phyloP scores from a whole-genome alignment of 2,888 invertebrate species.

The Rhagium mordax region DNA sequence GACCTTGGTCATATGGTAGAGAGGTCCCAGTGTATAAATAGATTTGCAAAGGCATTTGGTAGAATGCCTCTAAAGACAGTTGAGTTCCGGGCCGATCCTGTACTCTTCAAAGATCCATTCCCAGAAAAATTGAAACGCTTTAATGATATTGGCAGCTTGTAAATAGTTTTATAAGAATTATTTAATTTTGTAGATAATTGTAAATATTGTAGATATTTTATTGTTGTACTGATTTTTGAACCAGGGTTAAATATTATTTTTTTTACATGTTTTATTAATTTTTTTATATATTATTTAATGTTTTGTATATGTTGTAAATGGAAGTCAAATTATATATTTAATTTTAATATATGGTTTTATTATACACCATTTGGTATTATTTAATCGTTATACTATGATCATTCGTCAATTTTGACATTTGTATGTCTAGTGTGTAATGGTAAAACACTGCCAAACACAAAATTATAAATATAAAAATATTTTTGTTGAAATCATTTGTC shows the following conservation, averaged over 20 bases:
- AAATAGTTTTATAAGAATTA: conserved; percentile 60
- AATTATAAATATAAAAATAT: too few relatives aligned
- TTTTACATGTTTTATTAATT: conserved; percentile 53
- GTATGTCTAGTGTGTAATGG: too few relatives aligned
- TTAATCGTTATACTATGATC: neutral
- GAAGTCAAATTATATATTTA: conserved; percentile 49
- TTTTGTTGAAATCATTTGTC: too few relatives aligned
- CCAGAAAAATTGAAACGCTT: conserved; percentile 90
- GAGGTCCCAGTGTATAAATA: conserved; percentile 91
- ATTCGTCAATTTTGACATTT: too few relatives aligned
- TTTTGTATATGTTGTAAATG: conserved; percentile 58
- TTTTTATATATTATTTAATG: conserved; percentile 44
- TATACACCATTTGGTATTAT: neutral
- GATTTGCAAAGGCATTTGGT: conserved; percentile 83
- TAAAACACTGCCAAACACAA: too few relatives aligned
- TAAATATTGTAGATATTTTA: conserved; percentile 53
- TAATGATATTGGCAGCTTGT: conserved; percentile 91
- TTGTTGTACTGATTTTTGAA: conserved; percentile 55
- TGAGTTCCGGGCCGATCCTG: conserved; percentile 96
- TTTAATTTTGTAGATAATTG: conserved; percentile 53
- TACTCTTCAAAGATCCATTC: conserved; percentile 89
- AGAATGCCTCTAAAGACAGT: conserved; percentile 90
- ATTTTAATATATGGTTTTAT: conserved; percentile 33
- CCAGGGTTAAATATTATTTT: conserved; percentile 55
- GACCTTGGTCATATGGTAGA: conserved; percentile 95